Base-by-base conservation (phyloP, 2,888 invertebrate species). In the Micropterix aruncella region DNA sequence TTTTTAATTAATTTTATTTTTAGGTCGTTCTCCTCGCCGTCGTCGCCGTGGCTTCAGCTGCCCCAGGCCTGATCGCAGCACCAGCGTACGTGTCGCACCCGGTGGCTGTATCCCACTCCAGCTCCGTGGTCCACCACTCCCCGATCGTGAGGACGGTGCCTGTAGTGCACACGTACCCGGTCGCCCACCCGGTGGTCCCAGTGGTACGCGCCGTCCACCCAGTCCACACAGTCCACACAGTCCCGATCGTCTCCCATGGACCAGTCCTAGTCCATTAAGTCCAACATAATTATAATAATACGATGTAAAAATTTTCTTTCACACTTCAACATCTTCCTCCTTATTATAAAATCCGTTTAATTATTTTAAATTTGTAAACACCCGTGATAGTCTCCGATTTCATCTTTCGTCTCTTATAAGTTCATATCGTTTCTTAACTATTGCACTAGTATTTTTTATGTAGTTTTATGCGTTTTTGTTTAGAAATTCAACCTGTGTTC, bases 11-110 rank as follows among this genome's bases (percentile, higher is more conserved):
- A n/a, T 44, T 41, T 43, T 40, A 19, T 41, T 59, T 57, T 16
- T 60, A 75, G 75, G 57, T 75, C 51, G 64, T 63, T 44, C 64
- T 74, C 58, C 60, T 63, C 55, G 68, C 70, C 50, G 48, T 74
- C 56, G 52, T 73, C 58, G 73, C 72, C 50, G 68, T 63, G 60
- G 71, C 60, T 48, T 68, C 67, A 44, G 69, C 70, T 53, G 64
- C 68, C 16, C 67, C 69, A 4, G 66, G 67, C 37, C 55, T 66
- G n/a, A 52, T 68, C 2, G 47, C 65, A 15, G 54, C 58, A 18
- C 65, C 63, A 43, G 53, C 64, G 38, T 63, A 65, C 38, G 60
- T 65, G 37, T 66, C 68, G 15, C 60, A 60, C 42, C 56, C 55
- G 1, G 60, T 63, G 5, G 60, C 57, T 14, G 53, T 63, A 40